Evolutionary conservation across 2,113 vertebrate species (phyloP).

Genomic region (Zosterops lateralis): DNA sequence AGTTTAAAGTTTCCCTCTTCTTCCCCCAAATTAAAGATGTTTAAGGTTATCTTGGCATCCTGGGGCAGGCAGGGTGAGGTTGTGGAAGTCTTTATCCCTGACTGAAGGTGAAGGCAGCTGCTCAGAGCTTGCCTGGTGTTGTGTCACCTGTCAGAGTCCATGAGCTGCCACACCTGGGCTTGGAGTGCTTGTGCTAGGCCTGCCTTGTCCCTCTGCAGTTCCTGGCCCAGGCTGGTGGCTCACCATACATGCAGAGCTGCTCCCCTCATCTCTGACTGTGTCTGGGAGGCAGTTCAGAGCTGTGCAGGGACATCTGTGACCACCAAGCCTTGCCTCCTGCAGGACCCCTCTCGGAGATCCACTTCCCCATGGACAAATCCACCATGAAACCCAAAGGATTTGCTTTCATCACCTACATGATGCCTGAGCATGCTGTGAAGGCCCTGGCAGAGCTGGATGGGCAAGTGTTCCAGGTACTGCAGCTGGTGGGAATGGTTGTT

Average conservation of each 20-base stretch:
- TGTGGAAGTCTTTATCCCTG: not conserved
- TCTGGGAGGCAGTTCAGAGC: not conserved
- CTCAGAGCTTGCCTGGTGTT: not conserved
- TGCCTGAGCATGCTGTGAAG: slow-evolving; percentile 89
- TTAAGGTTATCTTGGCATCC: not conserved
- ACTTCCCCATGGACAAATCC: slow-evolving; percentile 88
- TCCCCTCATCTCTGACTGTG: not conserved
- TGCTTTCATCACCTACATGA: slow-evolving; percentile 92
- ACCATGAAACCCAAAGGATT: slow-evolving; percentile 96
- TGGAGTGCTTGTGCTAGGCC: not conserved
- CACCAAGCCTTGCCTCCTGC: not conserved
- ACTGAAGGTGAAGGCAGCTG: not conserved
- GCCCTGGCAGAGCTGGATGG: slow-evolving; percentile 88
- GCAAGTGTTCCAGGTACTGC: slow-evolving; percentile 90
- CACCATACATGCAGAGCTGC: not conserved
- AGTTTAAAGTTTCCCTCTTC: not conserved
- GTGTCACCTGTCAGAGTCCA: not conserved
- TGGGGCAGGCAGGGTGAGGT: not conserved
- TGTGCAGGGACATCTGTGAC: not conserved
- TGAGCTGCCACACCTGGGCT: not conserved
- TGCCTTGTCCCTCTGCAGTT: not conserved
- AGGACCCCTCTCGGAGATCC: slow-evolving; percentile 90
- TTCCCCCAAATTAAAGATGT: not conserved
- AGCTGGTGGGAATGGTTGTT: not conserved
- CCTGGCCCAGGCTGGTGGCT: not conserved